phyloP scores from a whole-genome alignment of 2,797 vertebrate species.

The Emydoidea blandingii region DNA sequence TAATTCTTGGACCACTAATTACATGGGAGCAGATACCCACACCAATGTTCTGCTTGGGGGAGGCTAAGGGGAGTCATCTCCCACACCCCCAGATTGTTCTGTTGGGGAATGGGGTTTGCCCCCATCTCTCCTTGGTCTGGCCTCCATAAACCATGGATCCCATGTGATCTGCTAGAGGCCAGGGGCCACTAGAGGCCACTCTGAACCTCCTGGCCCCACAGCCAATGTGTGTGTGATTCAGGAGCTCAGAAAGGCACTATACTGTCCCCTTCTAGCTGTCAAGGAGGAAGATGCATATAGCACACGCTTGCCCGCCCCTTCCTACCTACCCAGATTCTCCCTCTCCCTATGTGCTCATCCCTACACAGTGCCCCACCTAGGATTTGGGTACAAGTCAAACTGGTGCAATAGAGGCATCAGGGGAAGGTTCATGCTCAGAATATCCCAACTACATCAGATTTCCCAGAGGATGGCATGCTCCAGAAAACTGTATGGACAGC shows the following conservation, averaged over 20 bases:
- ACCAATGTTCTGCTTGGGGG: too few species aligned
- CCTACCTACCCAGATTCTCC: rapidly evolving
- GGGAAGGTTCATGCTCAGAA: background rate
- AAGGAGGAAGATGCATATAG: background rate
- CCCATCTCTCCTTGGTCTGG: background rate
- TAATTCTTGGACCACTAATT: background rate
- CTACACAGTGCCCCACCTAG: background rate
- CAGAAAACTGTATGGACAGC: background rate
- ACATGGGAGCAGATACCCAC: background rate
- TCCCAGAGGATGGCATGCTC: background rate
- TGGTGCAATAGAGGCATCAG: background rate
- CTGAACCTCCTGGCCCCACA: background rate
- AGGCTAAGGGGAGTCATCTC: background rate
- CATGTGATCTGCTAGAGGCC: background rate
- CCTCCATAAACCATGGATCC: rapidly evolving
- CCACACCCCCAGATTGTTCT: background rate
- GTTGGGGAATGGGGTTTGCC: background rate
- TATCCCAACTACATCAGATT: background rate
- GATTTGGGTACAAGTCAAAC: background rate
- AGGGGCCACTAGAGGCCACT: background rate
- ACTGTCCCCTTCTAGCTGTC: background rate
- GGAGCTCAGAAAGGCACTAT: rapidly evolving
- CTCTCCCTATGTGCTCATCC: background rate
- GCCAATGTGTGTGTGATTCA: background rate
- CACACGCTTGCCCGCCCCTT: rapidly evolving